These are phyloP conservation scores for Halocynthia roretzi DNA, from an alignment of 23 tunicate genomes.

Conservation along the genomic window DNA sequence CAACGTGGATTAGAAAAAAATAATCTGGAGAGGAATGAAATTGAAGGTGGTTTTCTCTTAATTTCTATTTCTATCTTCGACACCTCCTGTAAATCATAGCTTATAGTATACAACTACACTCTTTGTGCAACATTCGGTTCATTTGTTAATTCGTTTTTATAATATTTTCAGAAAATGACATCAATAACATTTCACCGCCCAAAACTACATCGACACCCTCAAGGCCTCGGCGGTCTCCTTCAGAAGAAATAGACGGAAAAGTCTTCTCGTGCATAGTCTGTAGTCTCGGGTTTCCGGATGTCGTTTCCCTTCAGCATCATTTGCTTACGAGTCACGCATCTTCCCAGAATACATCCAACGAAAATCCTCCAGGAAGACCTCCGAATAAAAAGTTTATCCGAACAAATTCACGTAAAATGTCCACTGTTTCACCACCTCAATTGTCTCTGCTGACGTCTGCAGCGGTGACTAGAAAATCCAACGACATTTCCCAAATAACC, in stretches of 20 bases:
- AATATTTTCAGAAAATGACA: background rate
- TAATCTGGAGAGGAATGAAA: no score
- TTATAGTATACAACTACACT: no score
- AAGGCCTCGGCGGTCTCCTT: background rate
- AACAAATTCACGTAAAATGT: background rate
- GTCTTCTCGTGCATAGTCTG: constrained; percentile 2
- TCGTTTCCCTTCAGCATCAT: constrained; percentile 2
- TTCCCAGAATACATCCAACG: background rate
- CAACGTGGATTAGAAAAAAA: no score
- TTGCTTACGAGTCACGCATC: background rate
- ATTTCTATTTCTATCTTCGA: no score
- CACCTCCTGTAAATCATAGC: no score
- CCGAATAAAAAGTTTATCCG: background rate
- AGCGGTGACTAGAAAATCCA: no score
- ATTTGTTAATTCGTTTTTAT: no score
- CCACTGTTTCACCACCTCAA: constrained; percentile 5
- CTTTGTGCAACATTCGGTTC: no score
- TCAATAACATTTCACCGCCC: constrained; percentile 5
- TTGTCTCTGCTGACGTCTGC: background rate
- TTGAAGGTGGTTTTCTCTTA: no score
- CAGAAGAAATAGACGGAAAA: background rate
- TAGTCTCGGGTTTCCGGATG: constrained; percentile 1
- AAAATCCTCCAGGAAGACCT: background rate
- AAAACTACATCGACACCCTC: background rate
- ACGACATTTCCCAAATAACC: no score